Evolutionary conservation across 1,140 invertebrate species (phyloP), one percentile per base, ranked within the genome.

Genomic region (Tetragnatha versicolor): DNA sequence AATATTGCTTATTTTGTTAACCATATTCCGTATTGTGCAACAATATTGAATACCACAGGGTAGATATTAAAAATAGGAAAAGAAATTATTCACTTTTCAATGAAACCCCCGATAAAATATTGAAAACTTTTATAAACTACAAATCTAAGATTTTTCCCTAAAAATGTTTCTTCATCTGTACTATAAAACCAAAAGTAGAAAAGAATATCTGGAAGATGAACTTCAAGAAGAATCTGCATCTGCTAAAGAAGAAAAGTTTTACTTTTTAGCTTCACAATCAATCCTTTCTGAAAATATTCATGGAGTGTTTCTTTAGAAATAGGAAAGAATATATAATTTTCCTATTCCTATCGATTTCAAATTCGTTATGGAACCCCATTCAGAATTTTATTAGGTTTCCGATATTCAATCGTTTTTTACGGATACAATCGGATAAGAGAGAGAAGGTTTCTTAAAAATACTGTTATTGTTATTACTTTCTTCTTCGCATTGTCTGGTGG

Each of bases 321-420:
- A 33, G 39, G 45, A 65, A 65, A 65, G 61, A 65, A 65, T 45
- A 27, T n/a, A n/a, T 25, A 65, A 65, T 65, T 37, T 47, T 51
- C 47, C 65, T 68, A 51, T 68, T 68, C 31, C 25, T 29, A 68
- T 68, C 47, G 65, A 68, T 68, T 68, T 68, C 51, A 68, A 68
- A 68, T 68, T 68, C 65, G 42, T 68, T 68, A 68, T 45, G 65
- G 33, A 49, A 51, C 29, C 29, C 42, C 12, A 68, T 68, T 49
- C 31, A 31, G 65, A 68, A 51, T 68, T 68, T 68, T 68, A 68
- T 68, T 68, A 68, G 65, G 65, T 68, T 68, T 68, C 65, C 65
- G 47, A 68, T 68, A 51, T 51, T 47, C 22, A 29, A 49, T 68
- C 12, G 29, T 22, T 33, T 68, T 47, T 68, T 31, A 31, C 10